Conservation (phyloP, 2,888 invertebrate genomes). For the Pilophorus perplexus region DNA sequence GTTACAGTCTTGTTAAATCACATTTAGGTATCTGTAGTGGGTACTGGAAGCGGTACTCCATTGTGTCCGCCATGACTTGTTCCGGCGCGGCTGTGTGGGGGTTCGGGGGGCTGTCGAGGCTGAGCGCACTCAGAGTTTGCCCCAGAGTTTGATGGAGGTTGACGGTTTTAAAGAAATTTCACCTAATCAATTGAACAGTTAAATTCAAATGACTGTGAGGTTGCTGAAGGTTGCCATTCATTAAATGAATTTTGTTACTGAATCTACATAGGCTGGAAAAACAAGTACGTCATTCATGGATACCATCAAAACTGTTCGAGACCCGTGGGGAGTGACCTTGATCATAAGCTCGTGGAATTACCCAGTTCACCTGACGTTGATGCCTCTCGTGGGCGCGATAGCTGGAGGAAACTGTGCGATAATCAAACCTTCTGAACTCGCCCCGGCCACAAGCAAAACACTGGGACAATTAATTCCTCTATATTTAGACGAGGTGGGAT, state of each 20-base stretch:
- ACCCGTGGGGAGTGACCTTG: constrained; percentile 89
- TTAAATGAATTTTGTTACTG: not conserved
- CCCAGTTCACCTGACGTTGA: constrained; percentile 76
- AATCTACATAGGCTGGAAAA: constrained; percentile 61
- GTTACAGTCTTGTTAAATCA: too few relatives aligned
- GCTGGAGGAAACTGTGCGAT: constrained; percentile 91
- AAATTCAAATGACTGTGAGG: too few relatives aligned
- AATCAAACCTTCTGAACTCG: constrained; percentile 86
- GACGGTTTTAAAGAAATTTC: too few relatives aligned
- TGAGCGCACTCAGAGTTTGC: too few relatives aligned
- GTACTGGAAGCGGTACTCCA: too few relatives aligned
- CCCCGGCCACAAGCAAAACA: constrained; percentile 68
- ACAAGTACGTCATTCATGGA: constrained; percentile 69
- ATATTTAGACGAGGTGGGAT: constrained; percentile 71
- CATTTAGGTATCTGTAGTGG: too few relatives aligned
- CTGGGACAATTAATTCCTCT: constrained; percentile 77
- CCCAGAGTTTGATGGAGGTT: too few relatives aligned
- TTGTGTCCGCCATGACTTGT: too few relatives aligned
- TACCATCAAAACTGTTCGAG: constrained; percentile 69
- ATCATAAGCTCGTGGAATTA: constrained; percentile 96
- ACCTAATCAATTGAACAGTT: too few relatives aligned
- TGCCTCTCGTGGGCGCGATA: constrained; percentile 81
- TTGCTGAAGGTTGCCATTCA: too few relatives aligned
- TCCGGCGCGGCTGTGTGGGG: too few relatives aligned
- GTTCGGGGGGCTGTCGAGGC: too few relatives aligned